Base-by-base conservation (phyloP, 2,888 invertebrate species). In the Epinotia nisella region DNA sequence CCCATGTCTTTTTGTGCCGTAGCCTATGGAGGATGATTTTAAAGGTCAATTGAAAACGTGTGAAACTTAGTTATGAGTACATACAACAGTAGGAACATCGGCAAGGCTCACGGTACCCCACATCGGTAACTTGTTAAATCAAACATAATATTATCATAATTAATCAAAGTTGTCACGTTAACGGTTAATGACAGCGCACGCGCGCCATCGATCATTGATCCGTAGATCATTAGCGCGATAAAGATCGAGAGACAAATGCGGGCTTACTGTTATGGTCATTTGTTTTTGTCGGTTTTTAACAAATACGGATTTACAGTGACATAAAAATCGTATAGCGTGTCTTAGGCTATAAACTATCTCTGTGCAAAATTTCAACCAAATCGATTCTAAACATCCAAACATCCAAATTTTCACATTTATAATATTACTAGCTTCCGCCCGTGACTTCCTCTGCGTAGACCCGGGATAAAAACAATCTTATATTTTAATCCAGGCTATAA, bases 111-210 rank as follows among this genome's bases (percentile, higher is more conserved):
- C 41, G 58, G 69, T 64, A 59, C 64, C 58, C 68, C 61, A 64
- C 17, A 45, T 10, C 35, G 19, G n/a, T 29, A 53, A 59, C 11
- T n/a, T 19, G 51, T 69, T 51, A 73, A 69, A 58, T 41, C 68
- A 41, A 69, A 73, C 69, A 68, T 62, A 62, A 21, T 58, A 73
- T 58, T 73, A 74, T 39, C 72, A 70, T 73, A 73, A 75, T 75
- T 66, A 75, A 73, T 75, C 72, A 73, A 75, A 66, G 69, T 62
- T 73, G 75, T 73, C 75, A 69, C 73, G 55, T 66, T 75, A 75
- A 75, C 75, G 75, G 75, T 75, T 61, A 73, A 61, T 73, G 75
- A 65, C 75, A 66, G 64, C 62, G 60, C 72, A 58, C 68, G 72
- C 71, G 68, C 64, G 41, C 64, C 59, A 75, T 75, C 68, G 73